A percentile compares a stretch with the other conserved stretches of the same genome.
These are phyloP conservation scores for Oryctolagus cuniculus DNA, from an alignment of 2,113 vertebrate genomes.

Conservation along the genomic window DNA sequence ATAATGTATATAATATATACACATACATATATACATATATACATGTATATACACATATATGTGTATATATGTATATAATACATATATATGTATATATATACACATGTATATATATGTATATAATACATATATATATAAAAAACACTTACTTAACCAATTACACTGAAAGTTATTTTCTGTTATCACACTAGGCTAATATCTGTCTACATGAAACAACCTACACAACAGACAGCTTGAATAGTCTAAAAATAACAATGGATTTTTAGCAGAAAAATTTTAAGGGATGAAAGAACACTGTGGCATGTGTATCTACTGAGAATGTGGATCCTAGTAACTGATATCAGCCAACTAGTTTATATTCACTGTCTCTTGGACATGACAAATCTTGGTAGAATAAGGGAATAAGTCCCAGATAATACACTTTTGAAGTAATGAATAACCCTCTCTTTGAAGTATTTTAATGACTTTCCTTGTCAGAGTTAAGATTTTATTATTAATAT, in stretches of 20 bases:
- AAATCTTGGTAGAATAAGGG: constrained; percentile 84
- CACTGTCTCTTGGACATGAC: constrained; percentile 85
- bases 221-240: neutral
- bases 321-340: constrained; percentile 77
- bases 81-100: too few relatives aligned
- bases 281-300: constrained; percentile 48
- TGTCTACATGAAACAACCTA: neutral
- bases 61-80: accelerated
- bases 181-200: neutral
- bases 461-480: constrained; percentile 88
- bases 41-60: too few relatives aligned
- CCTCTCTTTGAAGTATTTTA: constrained; percentile 85
- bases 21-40: too few relatives aligned
- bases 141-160: neutral
- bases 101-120: neutral
- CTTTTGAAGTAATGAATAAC: constrained; percentile 87
- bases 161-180: neutral
- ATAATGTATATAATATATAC: too few relatives aligned
- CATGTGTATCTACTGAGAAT: constrained; percentile 82
- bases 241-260: neutral
- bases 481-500: constrained; percentile 89
- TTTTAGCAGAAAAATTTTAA: constrained; percentile 18
- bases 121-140: neutral
- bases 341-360: constrained; percentile 81
- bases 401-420: constrained; percentile 87